Base-by-base conservation (phyloP, 2,113 vertebrate species). In the Melanerpes aurifrons region DNA sequence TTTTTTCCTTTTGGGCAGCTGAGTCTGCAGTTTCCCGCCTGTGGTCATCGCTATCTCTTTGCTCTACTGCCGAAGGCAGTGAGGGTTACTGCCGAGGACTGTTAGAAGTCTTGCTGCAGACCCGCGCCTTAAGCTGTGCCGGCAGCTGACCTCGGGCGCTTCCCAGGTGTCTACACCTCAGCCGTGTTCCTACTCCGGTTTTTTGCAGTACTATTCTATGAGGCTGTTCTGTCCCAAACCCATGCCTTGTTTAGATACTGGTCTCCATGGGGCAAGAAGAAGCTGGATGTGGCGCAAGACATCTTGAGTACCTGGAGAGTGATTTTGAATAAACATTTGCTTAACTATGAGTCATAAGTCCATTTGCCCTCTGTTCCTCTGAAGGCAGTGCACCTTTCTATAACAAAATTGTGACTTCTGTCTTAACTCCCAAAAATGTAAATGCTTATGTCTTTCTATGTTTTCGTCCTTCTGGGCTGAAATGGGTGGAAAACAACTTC, bases 121-220 rank as follows among this genome's bases (percentile, higher is more conserved):
- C 12, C 8, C 17, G 15, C 18, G 1, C 48, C 9, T 50, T 50
- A 37, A 4, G 21, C 29, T 1, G 0, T 13, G 57, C 11, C 4
- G 4, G 26, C 5, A 0, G 31, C 10, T 4, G 0, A 14, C 12
- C 21, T 9, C 32, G 1, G 10, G 8, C 13, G 6, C 10, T 17
- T 20, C 5, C 4, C 4, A 2, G 6, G 1, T 29, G 31, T 5
- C 40, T 10, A 59, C 61, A 4, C 6, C 12, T 63, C 40, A 10
- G 12, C 8, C 6, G 5, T 21, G 29, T 63, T 6, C 1, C 7
- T 6, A 0, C 24, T 17, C n/a, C 7, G 6, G 6, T 19, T 5
- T 11, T 14, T 3, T 15, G n/a, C 57, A 31, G 7, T 35, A 1
- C 9, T 10, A 3, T 4, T 19, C 21, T 5, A 24, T 19, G 16